phyloP scores from a whole-genome alignment of 2,113 vertebrate species.

The Podarcis cretensis region DNA sequence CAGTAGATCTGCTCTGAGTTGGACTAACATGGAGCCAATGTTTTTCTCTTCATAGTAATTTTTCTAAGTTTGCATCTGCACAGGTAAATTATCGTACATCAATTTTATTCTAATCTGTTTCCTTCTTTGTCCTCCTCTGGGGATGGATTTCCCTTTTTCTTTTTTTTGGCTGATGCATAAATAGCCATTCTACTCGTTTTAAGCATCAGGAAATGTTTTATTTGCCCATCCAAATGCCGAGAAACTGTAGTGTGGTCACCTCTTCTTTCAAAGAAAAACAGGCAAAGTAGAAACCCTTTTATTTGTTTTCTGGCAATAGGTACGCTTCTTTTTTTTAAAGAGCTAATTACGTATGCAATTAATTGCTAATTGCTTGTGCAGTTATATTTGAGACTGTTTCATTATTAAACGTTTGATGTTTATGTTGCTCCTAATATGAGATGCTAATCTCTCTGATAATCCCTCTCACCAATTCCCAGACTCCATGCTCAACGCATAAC shows the following conservation, averaged over 20 bases:
- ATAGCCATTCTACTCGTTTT: no score
- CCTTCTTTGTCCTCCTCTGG: no score
- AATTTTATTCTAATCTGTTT: no score
- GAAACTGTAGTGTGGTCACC: neutral
- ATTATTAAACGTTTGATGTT: neutral
- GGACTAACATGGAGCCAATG: no score
- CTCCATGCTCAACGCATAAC: neutral
- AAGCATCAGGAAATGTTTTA: neutral
- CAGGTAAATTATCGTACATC: no score
- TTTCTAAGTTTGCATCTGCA: no score
- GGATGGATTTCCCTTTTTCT: no score
- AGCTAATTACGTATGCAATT: neutral
- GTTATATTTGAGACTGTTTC: neutral
- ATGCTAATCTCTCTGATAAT: neutral
- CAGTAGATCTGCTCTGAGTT: no score
- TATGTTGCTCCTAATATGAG: neutral
- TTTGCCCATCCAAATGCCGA: neutral
- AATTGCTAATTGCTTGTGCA: conserved; percentile 5
- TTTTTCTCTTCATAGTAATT: no score
- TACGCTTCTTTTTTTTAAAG: neutral
- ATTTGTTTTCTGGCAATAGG: neutral
- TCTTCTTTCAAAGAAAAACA: neutral
- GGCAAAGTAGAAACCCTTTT: neutral
- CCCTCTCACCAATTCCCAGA: neutral
- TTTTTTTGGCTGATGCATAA: no score